Evolutionary conservation across 2,888 invertebrate species (phyloP), one percentile per base, ranked within the genome.

Genomic region (Pyralis farinalis): DNA sequence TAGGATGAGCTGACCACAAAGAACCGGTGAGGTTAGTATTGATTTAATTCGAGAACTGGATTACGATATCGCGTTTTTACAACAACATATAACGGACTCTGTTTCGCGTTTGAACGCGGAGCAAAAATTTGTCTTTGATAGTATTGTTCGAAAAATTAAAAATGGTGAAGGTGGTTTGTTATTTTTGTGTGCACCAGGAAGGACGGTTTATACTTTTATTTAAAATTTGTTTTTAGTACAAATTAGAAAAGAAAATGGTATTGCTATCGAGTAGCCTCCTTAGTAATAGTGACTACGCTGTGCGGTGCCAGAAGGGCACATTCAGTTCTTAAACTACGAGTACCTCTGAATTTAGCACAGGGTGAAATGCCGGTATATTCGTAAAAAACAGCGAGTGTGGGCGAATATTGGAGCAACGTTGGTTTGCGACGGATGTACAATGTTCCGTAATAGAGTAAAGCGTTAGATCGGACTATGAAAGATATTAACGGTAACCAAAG

Each of bases 341-440:
- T n/a, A n/a, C 21, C 21, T 5, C 7, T 21, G 21, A 21, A 21
- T 5, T 7, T 21, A 21, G 7, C 21, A 21, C 21, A 21, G 3
- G 21, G 7, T 4, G 21, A 21, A 21, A 21, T 21, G 21, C 21
- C 7, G 7, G 21, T 21, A n/a, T 21, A 7, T 7, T 5, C 3
- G 7, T 7, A 4, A 21, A 21, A 21, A 21, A 21, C 21, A 21
- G 21, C 7, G 21, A 21, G 21, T 7, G 7, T 21, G 7, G 7
- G 7, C 21, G 21, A 21, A 21, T 21, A 7, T 5, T 21, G 21
- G 4, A 21, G 21, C 21, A 58, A 12, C 53, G 51, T 22, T 59
- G 3, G 49, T 57, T 7, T 58, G 57, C 51, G 55, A 58, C 25
- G 55, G 61, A 36, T 52, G 60, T 42, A 58, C 56, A 7, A 52